Evolutionary conservation across 2,888 invertebrate genomes (phyloP).

Genomic region (Napeogenes inachia): DNA sequence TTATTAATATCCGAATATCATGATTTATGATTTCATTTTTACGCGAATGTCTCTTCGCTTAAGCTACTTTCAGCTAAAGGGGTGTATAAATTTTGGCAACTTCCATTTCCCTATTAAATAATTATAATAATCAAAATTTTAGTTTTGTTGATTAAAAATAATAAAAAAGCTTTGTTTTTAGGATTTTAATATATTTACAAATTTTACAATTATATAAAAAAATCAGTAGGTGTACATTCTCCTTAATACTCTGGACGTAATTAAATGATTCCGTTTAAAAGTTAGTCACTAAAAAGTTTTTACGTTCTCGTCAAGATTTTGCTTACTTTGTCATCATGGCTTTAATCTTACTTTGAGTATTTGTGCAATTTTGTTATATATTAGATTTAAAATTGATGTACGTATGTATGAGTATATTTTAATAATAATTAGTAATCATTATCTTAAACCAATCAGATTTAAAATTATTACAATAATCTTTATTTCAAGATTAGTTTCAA

Average conservation of each 20-base stretch:
- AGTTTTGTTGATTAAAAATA: too few relatives aligned
- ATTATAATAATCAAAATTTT: too few relatives aligned
- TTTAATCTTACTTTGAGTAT: constrained; percentile 32
- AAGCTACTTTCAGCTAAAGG: constrained; percentile 12
- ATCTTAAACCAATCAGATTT: too few relatives aligned
- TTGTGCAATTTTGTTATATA: constrained; percentile 14
- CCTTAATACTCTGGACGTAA: constrained; percentile 17
- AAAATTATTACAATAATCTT: too few relatives aligned
- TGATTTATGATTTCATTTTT: constrained; percentile 77
- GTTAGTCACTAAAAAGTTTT: constrained; percentile 70
- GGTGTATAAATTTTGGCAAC: too few relatives aligned
- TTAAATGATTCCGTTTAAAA: constrained; percentile 68
- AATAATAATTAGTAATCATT: neutral
- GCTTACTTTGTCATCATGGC: constrained; percentile 59
- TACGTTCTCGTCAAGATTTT: constrained; percentile 60
- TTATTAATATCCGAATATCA: constrained; percentile 72
- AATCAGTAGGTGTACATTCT: too few relatives aligned
- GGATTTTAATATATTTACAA: too few relatives aligned
- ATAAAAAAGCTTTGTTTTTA: too few relatives aligned
- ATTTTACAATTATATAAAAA: too few relatives aligned
- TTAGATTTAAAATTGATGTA: constrained; percentile 3
- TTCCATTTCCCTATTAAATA: too few relatives aligned
- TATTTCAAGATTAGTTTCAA: too few relatives aligned
- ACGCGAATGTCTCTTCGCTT: constrained; percentile 55
- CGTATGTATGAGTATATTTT: neutral